Base-by-base conservation (phyloP, 2,113 vertebrate genomes). In the Dinomys branickii region DNA sequence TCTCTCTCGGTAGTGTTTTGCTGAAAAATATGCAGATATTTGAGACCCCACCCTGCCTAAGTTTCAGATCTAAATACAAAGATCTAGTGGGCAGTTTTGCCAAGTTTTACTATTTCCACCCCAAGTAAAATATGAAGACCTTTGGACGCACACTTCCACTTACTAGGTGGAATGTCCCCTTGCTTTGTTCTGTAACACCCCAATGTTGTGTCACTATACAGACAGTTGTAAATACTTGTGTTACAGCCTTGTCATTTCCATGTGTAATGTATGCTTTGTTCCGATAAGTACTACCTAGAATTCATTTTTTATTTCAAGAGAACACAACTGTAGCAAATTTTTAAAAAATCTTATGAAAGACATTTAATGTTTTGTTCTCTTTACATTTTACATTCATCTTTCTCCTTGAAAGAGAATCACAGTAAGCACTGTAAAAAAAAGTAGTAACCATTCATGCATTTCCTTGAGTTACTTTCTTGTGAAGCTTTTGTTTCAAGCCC, bases 401-500 rank as follows among this genome's bases (percentile, higher is more conserved):
- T 73, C 19, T 82, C 28, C 85, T 92, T 85, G 24, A 28, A 92
- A 91, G 28, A 80, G 20, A 52, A 22, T 85, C 84, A 67, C 11
- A 63, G 10, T 26, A 10, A 90, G 22, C 92, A 92, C 35, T 92
- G 16, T 85, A 81, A 81, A 85, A 82, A 82, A 47, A 81, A 69
- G 93, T 41, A 54, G 7, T 50, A 86, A 92, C 71, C 71, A 10
- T 22, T 30, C 56, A 13, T 95, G 38, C 22, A 65, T 90, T 95
- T 97, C 10, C 59, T 82, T 93, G 89, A 96, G 28, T 90, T 93
- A 95, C 88, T 84, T 87, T 95, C 19, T 78, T 58, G 13, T 89
- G 77, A 95, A 52, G 85, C 24, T 92, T 93, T 95, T 85, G 81
- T 94, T 96, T 94, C 69, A 96, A 94, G 54, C 4, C n/a, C 26